Base-by-base conservation (phyloP, 2,797 vertebrate species). In the Decapterus maruadsi region DNA sequence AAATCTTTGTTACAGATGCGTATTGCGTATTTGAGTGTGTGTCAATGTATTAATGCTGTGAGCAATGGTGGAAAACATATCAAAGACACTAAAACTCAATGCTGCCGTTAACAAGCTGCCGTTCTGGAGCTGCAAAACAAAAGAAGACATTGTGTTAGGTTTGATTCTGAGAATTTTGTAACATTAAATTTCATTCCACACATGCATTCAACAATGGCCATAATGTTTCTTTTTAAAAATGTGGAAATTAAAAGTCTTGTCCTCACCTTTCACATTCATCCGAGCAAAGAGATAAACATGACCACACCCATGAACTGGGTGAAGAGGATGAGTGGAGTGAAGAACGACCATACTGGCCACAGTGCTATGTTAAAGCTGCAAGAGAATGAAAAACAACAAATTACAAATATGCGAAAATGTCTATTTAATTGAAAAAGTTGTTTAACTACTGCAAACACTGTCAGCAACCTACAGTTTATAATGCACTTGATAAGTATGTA, bases 291-390 rank as follows among this genome's bases (percentile, higher is more conserved):
- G 84, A 99, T 95, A 72, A 99, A 82, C 98, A 99, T 99, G 60
- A 98, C 95, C 4, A 98, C 90, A 29, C 98, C 98, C 98, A 99
- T 99, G 74, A 99, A 99, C 90, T 99, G 98, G 58, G 96, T 95
- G 87, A 99, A 98, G 70, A 99, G 93, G 84, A 99, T 90, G 62
- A 98, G 46, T 0, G 98, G 98, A 6, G 98, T 99, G 84, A 98
- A 94, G 90, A 99, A 96, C 0, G 97, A 97, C 98, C 98, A 99
- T 64, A 97, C 92, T 0, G 96, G 96, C 98, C 98, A 99, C 20
- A 99, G 90, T 6, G 97, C 97, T 81, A 98, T 78, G 87, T 98
- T 99, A 77, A 98, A 96, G 93, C 98, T 99, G 88, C 59, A 86
- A 82, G 22, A 63, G 17, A 78, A 80, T 19, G 4, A 66, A 1